Evolutionary conservation across 2,797 vertebrate genomes (phyloP).

Genomic region (Aulostomus chinensis): DNA sequence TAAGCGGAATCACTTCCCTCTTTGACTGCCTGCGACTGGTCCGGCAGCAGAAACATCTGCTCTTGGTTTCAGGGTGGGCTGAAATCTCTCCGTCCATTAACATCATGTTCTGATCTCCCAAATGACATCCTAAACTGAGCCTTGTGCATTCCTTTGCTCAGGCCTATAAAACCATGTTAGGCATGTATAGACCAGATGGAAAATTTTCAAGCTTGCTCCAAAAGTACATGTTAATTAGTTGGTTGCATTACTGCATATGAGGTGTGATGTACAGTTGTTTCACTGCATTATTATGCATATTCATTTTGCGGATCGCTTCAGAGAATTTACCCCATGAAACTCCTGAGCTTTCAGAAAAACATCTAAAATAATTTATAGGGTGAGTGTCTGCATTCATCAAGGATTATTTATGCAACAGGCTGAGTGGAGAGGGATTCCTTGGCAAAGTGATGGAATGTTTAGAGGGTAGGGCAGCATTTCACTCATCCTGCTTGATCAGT

Average conservation of each 20-base stretch:
- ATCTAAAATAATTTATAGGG: conserved; percentile 34
- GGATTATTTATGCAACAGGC: conserved; percentile 31
- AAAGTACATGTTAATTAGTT: conserved; percentile 26
- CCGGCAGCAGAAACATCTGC: conserved; percentile 74
- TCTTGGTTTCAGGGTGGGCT: conserved; percentile 71
- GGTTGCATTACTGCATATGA: conserved; percentile 8
- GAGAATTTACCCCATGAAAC: conserved; percentile 13
- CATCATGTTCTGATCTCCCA: conserved; percentile 69
- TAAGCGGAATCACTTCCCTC: conserved; percentile 44
- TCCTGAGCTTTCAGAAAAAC: conserved; percentile 15
- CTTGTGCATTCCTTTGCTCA: conserved; percentile 30
- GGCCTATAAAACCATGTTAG: conserved; percentile 30
- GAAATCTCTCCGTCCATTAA: conserved; percentile 69
- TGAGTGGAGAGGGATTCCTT: too few relatives aligned
- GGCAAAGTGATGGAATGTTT: too few relatives aligned
- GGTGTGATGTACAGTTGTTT: not conserved
- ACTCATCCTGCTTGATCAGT: too few relatives aligned
- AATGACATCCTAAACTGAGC: conserved; percentile 59
- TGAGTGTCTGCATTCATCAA: conserved; percentile 32
- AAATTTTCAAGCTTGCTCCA: conserved; percentile 23
- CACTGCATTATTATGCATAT: too few relatives aligned
- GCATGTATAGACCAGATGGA: conserved; percentile 32
- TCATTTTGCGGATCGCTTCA: too few relatives aligned
- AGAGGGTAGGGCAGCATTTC: too few relatives aligned
- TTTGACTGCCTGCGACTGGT: conserved; percentile 45